Percentiles rank a stretch among this genome's conserved stretches.
These are phyloP conservation scores for Mormyrus hasselquistii DNA, from an alignment of 2,797 vertebrate genomes.

Conservation along the genomic window DNA sequence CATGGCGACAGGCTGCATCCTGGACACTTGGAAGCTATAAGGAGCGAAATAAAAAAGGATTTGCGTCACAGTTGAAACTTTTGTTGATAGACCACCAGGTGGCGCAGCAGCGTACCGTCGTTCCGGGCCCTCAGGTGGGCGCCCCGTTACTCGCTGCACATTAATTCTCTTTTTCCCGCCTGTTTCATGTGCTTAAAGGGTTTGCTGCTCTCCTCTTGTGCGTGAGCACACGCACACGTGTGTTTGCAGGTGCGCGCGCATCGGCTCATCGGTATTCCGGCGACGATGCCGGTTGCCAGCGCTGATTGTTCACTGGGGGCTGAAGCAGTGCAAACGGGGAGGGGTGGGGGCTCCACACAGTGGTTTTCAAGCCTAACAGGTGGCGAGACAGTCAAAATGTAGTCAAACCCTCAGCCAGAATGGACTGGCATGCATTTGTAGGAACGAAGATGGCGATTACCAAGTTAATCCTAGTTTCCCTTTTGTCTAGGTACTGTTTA, in stretches of 20 bases:
- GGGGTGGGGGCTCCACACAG: background rate
- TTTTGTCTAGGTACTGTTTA: background rate
- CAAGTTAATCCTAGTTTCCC: background rate
- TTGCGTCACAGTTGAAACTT: background rate
- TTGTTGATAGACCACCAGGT: background rate
- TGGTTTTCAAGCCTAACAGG: background rate
- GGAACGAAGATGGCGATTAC: background rate
- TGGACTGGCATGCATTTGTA: background rate
- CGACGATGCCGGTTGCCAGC: background rate
- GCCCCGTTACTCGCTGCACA: background rate
- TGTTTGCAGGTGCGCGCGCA: background rate
- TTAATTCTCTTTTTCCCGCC: background rate
- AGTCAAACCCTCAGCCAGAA: background rate
- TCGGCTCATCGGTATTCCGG: background rate
- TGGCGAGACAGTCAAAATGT: background rate
- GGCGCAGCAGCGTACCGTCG: background rate
- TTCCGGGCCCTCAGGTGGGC: background rate
- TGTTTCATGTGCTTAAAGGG: background rate
- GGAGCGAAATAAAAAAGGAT: slow-evolving; percentile 23
- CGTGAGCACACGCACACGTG: background rate
- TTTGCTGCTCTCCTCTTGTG: background rate
- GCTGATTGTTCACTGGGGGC: background rate
- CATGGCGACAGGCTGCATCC: slow-evolving; percentile 24
- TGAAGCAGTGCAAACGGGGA: background rate
- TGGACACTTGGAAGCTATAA: slow-evolving; percentile 32